phyloP scores from a whole-genome alignment of 2,888 invertebrate species.

The Oligia strigilis region DNA sequence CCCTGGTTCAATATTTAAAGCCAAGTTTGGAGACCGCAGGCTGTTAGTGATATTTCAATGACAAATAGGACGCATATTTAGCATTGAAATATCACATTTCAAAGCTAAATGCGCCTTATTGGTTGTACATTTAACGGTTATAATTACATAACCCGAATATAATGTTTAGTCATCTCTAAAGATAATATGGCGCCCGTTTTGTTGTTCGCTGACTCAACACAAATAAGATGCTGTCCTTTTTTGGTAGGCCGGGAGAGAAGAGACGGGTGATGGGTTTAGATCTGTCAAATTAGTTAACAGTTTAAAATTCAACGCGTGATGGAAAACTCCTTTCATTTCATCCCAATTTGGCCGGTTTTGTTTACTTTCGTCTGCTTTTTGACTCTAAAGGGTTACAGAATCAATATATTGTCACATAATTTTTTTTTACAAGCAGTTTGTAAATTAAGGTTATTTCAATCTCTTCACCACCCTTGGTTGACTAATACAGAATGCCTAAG shows the following conservation, averaged over 20 bases:
- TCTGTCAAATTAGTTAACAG: slow-evolving; percentile 28
- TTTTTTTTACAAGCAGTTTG: background rate
- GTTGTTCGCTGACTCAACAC: slow-evolving; percentile 41
- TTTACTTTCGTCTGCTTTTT: background rate
- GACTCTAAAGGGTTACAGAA: background rate
- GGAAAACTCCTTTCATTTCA: slow-evolving; percentile 1
- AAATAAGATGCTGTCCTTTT: slow-evolving; percentile 22
- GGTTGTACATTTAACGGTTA: slow-evolving; percentile 47
- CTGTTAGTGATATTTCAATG: background rate
- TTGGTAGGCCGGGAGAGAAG: background rate
- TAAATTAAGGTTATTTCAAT: background rate
- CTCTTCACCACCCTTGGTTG: background rate
- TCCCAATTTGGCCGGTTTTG: background rate
- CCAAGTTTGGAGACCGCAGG: slow-evolving; percentile 38
- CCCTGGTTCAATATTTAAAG: slow-evolving; percentile 37
- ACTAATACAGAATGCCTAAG: too few species aligned
- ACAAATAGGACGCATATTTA: too few species aligned
- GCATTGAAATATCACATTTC: too few species aligned
- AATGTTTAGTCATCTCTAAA: slow-evolving; percentile 44
- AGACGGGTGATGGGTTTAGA: background rate
- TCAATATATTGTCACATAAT: background rate
- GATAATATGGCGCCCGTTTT: slow-evolving; percentile 40
- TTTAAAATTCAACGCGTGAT: slow-evolving; percentile 12
- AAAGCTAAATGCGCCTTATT: slow-evolving; percentile 44
- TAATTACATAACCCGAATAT: slow-evolving; percentile 35